Evolutionary conservation across 2,888 invertebrate genomes (phyloP).

Genomic region (Anoncus sp.): DNA sequence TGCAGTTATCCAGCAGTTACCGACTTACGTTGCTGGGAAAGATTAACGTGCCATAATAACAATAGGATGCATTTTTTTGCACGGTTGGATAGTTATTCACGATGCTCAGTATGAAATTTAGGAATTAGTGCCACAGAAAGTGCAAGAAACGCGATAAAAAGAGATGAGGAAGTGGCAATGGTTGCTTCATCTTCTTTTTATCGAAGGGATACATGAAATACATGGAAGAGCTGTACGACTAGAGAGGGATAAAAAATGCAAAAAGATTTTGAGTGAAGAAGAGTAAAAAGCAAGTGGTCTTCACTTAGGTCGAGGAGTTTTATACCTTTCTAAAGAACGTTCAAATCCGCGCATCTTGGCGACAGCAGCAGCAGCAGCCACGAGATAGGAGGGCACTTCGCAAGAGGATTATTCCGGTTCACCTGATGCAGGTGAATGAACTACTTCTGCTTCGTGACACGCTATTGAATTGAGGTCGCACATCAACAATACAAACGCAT

Average conservation of each 20-base stretch:
- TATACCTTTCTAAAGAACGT: slow-evolving; percentile 49
- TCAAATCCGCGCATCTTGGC: slow-evolving; percentile 46
- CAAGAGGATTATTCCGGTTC: slow-evolving; percentile 58
- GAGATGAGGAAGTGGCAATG: too few species aligned
- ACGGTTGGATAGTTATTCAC: too few species aligned
- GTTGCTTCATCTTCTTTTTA: too few species aligned
- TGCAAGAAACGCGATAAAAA: too few species aligned
- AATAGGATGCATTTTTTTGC: too few species aligned
- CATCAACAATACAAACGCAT: slow-evolving; percentile 32
- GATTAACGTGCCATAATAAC: too few species aligned
- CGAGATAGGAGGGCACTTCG: slow-evolving; percentile 43
- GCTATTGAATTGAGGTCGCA: slow-evolving; percentile 52
- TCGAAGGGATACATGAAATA: background rate
- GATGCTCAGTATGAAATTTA: too few species aligned
- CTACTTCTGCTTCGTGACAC: slow-evolving; percentile 53
- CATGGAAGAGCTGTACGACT: background rate
- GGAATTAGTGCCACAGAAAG: too few species aligned
- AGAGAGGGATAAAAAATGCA: slow-evolving; percentile 14
- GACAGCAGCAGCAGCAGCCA: background rate
- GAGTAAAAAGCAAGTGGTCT: slow-evolving; percentile 16
- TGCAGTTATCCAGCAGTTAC: too few species aligned
- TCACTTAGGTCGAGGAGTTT: slow-evolving; percentile 41
- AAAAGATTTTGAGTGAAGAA: slow-evolving; percentile 28
- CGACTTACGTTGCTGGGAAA: too few species aligned
- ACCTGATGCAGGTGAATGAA: slow-evolving; percentile 58